phyloP scores from a whole-genome alignment of 2,797 vertebrate genomes.

The Lepilemur ruficaudatus region DNA sequence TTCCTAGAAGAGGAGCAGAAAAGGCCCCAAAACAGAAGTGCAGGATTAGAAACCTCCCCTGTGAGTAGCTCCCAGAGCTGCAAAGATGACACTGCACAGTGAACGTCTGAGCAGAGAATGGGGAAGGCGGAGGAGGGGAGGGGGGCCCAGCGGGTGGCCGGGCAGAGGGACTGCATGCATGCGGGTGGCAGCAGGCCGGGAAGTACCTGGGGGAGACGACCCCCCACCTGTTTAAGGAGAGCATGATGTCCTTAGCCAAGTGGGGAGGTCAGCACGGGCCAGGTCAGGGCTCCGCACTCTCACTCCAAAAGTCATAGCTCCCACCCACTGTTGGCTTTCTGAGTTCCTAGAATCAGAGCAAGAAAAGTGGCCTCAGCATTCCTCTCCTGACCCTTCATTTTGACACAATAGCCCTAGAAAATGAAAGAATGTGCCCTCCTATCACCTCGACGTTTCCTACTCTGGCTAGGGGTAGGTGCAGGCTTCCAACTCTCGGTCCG shows the following conservation, averaged over 20 bases:
- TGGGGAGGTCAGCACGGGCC: too few relatives aligned
- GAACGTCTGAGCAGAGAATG: not conserved
- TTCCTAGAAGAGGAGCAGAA: not conserved
- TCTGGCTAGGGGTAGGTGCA: accelerated
- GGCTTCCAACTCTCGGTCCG: not conserved
- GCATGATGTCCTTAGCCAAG: not conserved
- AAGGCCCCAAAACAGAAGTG: not conserved
- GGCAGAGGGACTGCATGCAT: accelerated
- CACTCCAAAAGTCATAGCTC: not conserved
- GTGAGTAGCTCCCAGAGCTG: not conserved
- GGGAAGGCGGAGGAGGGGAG: not conserved
- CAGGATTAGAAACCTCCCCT: not conserved
- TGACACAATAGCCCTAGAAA: not conserved
- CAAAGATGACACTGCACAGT: not conserved
- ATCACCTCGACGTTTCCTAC: not conserved
- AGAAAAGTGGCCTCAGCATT: not conserved
- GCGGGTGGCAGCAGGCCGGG: not conserved
- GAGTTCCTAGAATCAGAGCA: not conserved
- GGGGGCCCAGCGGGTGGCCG: accelerated
- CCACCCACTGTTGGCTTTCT: not conserved
- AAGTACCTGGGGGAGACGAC: not conserved
- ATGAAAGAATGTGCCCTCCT: not conserved
- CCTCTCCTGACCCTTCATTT: not conserved
- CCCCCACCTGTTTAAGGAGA: not conserved
- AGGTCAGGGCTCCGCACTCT: not conserved